These are phyloP conservation scores for Gryon sp. DNA, from an alignment of 1,140 invertebrate genomes.

Conservation along the genomic window DNA sequence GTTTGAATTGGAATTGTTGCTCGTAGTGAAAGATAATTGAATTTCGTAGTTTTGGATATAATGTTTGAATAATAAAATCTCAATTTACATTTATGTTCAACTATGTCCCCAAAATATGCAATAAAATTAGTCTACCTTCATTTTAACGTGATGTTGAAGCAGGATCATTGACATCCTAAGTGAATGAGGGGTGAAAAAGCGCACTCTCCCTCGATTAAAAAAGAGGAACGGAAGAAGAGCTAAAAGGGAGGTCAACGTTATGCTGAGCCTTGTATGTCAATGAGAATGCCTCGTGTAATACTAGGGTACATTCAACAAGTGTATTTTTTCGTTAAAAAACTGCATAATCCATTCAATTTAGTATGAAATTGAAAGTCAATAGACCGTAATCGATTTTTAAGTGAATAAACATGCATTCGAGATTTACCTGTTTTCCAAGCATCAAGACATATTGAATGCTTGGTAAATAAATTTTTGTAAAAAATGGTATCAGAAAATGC, in stretches of 20 bases:
- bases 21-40: constrained; percentile 2
- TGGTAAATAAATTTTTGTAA: not conserved
- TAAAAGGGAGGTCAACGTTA: constrained; percentile 66
- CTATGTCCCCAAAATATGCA: constrained; percentile 37
- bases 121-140: constrained; percentile 53
- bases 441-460: not conserved
- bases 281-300: constrained; percentile 66
- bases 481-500: too few species aligned
- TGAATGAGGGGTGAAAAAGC: constrained; percentile 71
- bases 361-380: constrained; percentile 78
- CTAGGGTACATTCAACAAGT: constrained; percentile 77
- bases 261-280: constrained; percentile 67
- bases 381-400: constrained; percentile 70
- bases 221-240: constrained; percentile 67
- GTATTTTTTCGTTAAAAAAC: constrained; percentile 74
- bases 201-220: constrained; percentile 64
- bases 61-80: constrained; percentile 26
- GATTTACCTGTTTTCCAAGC: not conserved
- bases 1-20: too few species aligned
- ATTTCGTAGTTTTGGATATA: constrained; percentile 18
- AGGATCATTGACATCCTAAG: constrained; percentile 68
- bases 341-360: constrained; percentile 72
- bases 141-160: constrained; percentile 46
- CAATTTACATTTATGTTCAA: constrained; percentile 39
- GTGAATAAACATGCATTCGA: constrained; percentile 47